Evolutionary conservation across 2,113 vertebrate species (phyloP), one percentile per base, ranked within the genome.

Genomic region (Garra rufa): DNA sequence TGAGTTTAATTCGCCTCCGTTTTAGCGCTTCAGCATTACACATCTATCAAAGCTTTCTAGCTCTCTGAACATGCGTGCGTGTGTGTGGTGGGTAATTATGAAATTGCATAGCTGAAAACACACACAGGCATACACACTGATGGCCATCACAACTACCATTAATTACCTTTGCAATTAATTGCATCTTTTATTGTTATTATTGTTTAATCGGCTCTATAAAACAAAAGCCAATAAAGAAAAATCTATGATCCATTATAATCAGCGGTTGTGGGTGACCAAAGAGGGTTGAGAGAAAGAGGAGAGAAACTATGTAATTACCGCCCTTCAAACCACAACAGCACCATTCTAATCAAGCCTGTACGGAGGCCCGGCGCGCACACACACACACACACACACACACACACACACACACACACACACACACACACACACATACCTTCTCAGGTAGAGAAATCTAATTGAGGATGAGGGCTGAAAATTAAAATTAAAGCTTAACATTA

Each of bases 1-100:
- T 97, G 97, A 97, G 97, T 97, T 96, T 98, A 97, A 97, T 98
- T 97, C 96, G 95, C 94, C 95, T 95, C 90, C 91, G 95, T 96
- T 98, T 96, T 94, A 95, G 95, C 92, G 90, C 94, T 92, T 93
- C 93, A 94, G 75, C 59, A 38, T 94, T 95, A 96, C 95, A 96
- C 96, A 96, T 98, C 96, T 96, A 97, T 98, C 96, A 98, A 96
- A 95, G 87, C 8, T 90, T 34, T 67, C 78, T 48, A 44, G 57
- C 34, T 4, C 76, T 61, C 38, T 8, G 30, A 43, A 43, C 76
- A 61, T 83, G 67, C 9, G 14, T 63, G 28, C 8, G 71, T 50
- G 74, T 55, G 43, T 52, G 65, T n/a, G 63, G 65, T 55, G 28
- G 19, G 77, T 74, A 83, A 85, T 81, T 78, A 85, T 86, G 92